Percentiles rank a stretch among this genome's conserved stretches.
phyloP scores from a whole-genome alignment of 2,113 vertebrate genomes.

The Conger conger region DNA sequence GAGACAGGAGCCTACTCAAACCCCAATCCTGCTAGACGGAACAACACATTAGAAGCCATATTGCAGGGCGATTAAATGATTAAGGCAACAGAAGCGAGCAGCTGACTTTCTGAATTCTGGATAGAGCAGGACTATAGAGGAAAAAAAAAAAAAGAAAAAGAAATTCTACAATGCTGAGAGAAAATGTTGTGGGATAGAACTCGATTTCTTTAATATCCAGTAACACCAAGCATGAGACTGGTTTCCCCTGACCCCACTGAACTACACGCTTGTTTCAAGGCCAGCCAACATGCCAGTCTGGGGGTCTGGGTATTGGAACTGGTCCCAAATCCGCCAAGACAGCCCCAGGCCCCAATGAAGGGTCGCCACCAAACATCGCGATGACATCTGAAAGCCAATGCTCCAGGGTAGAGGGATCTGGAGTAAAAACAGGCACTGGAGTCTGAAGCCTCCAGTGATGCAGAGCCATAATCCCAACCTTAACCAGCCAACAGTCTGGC shows the following conservation, averaged over 20 bases:
- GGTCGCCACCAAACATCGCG: not conserved
- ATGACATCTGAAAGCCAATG: not conserved
- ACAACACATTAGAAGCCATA: not conserved
- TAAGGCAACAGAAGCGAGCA: not conserved
- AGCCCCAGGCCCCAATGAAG: not conserved
- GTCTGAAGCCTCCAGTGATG: not conserved
- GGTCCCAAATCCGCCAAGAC: not conserved
- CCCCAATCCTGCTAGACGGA: not conserved
- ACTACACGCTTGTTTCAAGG: too few relatives aligned
- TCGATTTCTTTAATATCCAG: not conserved
- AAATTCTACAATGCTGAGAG: not conserved
- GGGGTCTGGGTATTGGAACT: not conserved
- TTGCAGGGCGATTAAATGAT: not conserved
- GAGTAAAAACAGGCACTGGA: not conserved
- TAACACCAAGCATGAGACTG: not conserved
- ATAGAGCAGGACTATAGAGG: not conserved
- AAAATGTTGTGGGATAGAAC: not conserved
- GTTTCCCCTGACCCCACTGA: not conserved
- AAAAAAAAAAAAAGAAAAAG: not conserved
- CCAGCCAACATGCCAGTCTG: not conserved
- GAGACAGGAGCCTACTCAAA: not conserved
- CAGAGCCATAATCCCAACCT: not conserved
- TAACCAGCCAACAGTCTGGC: not conserved
- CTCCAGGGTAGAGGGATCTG: not conserved
- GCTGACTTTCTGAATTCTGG: not conserved